Base-by-base conservation (phyloP, 2,888 invertebrate species). In the Synanthedon andrenaeformis region DNA sequence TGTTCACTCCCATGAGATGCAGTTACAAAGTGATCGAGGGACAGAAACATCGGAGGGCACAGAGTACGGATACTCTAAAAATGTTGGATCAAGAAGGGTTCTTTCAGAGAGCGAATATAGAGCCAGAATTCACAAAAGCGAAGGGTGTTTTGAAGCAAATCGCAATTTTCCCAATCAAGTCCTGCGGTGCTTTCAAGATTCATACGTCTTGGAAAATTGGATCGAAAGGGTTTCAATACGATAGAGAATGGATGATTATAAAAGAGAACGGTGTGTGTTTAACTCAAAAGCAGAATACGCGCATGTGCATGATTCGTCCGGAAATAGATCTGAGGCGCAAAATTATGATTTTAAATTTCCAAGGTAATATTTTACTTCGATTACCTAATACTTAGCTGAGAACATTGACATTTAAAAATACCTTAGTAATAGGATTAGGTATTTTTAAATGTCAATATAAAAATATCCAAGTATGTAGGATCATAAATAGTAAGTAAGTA, bases 201-300 rank as follows among this genome's bases (percentile, higher is more conserved):
- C 67, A 69, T 41, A 67, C 76, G 10, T 74, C 86, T 6, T 98
- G 98, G 97, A 85, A 88, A 56, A 76, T 98, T 54, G 92, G 92
- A 11, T 65, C 79, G 0, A 92, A 92, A 65, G 98, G 98, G 0
- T 89, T 99, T 41, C 89, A 92, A 66, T 96, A 93, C 75, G 99
- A 99, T 78, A 90, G 98, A 61, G 91, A 94, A 69, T 99, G 97
- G 97, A 96, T 98, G 95, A 92, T 99, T 57, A 90, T 96, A 6
- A 94, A 92, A 65, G 90, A 91, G 8, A 89, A 91, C 66, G 97
- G 97, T 13, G 91, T 94, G 57, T 93, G 94, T 56, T 79, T 98
- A 53, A 97, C 96, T 2, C 97, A 98, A 77, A 98, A 98, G 79
- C 91, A 93, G 56, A 91, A 92, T 64, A 89, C 93, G 1, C 89